These are phyloP conservation scores for Ariolimax columbianus DNA, from an alignment of 2,888 invertebrate genomes.

Conservation along the genomic window DNA sequence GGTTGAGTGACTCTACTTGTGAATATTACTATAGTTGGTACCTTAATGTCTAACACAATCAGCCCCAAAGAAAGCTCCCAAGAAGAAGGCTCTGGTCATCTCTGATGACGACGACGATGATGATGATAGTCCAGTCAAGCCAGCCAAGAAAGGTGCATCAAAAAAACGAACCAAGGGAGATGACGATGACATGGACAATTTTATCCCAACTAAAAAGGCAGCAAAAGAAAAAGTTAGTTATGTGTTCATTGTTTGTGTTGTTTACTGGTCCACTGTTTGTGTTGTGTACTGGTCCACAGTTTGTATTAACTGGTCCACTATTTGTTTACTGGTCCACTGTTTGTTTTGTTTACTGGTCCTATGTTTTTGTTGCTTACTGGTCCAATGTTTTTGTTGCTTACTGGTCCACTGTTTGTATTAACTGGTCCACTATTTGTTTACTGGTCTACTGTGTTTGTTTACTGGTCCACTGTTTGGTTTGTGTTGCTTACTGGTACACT, in stretches of 20 bases:
- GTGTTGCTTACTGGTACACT: neutral
- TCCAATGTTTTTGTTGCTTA: too few species aligned
- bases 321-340: neutral
- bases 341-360: neutral
- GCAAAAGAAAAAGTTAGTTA: conserved; percentile 41
- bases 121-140: conserved; percentile 25
- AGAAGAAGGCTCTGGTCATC: conserved; percentile 7
- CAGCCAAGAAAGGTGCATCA: conserved; percentile 58
- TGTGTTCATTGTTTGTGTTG: neutral
- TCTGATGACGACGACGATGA: conserved; percentile 54
- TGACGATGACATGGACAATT: conserved; percentile 62
- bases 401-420: too few species aligned
- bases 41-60: too few species aligned
- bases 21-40: too few species aligned
- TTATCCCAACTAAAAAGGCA: conserved; percentile 63
- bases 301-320: neutral
- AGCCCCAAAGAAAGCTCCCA: conserved; percentile 40
- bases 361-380: neutral
- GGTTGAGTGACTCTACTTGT: too few species aligned
- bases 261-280: neutral
- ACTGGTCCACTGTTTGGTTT: neutral
- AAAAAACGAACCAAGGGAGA: conserved; percentile 57
- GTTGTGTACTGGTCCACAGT: neutral
- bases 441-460: neutral
- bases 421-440: too few species aligned